Evolutionary conservation across 2,113 vertebrate species (phyloP).

Genomic region (Protomyctophum bolini): DNA sequence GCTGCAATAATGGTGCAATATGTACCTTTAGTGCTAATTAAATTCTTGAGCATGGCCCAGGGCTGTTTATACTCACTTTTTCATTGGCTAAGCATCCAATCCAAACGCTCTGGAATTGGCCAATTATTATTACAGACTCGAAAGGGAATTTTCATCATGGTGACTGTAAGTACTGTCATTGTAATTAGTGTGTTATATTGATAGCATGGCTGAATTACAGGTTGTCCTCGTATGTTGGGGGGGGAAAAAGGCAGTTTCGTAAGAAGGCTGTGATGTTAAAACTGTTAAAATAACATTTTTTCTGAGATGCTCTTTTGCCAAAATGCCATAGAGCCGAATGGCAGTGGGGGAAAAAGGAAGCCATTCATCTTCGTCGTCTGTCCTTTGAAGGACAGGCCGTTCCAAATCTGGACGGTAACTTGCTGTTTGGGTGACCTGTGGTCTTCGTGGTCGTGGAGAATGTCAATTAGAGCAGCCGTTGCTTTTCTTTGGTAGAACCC

Average conservation of each 20-base stretch:
- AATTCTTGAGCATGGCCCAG: background rate
- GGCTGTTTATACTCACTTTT: slow-evolving; percentile 3
- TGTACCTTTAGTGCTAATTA: slow-evolving; percentile 22
- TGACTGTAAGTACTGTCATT: too few relatives aligned
- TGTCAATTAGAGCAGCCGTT: slow-evolving; percentile 50
- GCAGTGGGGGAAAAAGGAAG: slow-evolving; percentile 35
- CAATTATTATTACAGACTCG: background rate
- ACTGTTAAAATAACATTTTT: slow-evolving; percentile 24
- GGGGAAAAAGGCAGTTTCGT: too few relatives aligned
- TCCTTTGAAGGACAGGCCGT: slow-evolving; percentile 30
- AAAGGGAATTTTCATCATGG: background rate
- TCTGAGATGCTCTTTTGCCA: slow-evolving; percentile 35
- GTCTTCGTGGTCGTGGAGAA: slow-evolving; percentile 38
- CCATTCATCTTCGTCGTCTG: slow-evolving; percentile 49
- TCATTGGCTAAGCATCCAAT: slow-evolving; percentile 8
- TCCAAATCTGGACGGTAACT: slow-evolving; percentile 55
- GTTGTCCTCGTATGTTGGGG: too few relatives aligned
- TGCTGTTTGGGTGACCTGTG: slow-evolving; percentile 32
- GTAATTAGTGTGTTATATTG: too few relatives aligned
- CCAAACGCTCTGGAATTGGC: background rate
- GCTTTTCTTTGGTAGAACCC: slow-evolving; percentile 38
- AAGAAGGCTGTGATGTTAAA: background rate
- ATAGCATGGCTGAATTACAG: too few relatives aligned
- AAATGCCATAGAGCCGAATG: slow-evolving; percentile 32
- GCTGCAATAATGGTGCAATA: slow-evolving; percentile 1